phyloP scores from a whole-genome alignment of 2,113 vertebrate genomes.

The Triplophysa tibetana region DNA sequence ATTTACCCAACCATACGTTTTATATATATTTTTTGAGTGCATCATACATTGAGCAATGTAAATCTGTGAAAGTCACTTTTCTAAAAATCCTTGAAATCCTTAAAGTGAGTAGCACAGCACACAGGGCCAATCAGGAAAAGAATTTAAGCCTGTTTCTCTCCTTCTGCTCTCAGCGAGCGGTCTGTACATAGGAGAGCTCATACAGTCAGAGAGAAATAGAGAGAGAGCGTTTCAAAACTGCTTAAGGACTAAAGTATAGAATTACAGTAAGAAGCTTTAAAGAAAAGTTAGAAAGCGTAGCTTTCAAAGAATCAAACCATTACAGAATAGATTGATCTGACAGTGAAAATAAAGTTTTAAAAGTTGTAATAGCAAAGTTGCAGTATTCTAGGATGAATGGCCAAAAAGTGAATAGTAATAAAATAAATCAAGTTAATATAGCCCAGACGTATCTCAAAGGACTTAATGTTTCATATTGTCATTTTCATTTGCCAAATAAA shows the following conservation, averaged over 20 bases:
- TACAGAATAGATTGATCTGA: background rate
- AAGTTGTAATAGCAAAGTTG: background rate
- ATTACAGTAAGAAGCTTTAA: constrained; percentile 28
- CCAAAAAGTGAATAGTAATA: background rate
- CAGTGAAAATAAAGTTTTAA: background rate
- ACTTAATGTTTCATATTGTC: background rate
- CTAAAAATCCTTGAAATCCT: background rate
- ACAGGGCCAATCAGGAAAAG: background rate
- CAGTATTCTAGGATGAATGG: background rate
- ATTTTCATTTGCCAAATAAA: background rate
- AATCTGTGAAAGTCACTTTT: background rate
- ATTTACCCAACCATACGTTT: background rate
- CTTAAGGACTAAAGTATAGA: constrained; percentile 7
- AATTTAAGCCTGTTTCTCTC: constrained; percentile 6
- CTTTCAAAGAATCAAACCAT: background rate
- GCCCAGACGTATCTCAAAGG: background rate
- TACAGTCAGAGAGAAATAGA: background rate
- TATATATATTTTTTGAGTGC: background rate
- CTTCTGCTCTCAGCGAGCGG: background rate
- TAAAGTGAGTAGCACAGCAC: background rate
- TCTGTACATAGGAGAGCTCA: background rate
- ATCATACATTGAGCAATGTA: background rate
- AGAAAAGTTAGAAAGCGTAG: constrained; percentile 1
- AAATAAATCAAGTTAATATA: background rate
- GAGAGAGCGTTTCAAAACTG: background rate